Conservation (phyloP, 2,113 vertebrate species). For the Trachemys scripta region DNA sequence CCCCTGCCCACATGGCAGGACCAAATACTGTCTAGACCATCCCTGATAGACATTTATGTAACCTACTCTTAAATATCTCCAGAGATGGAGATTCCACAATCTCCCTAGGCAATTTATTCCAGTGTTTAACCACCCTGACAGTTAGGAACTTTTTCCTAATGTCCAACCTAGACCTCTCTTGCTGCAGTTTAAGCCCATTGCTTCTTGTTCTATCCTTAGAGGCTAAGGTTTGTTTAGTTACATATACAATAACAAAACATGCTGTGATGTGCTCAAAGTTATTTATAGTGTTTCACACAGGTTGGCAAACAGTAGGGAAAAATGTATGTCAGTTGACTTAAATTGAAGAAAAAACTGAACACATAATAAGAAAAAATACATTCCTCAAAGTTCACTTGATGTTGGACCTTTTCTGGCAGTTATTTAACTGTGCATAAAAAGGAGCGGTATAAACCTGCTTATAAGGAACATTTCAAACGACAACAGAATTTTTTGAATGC, state of each 20-base stretch:
- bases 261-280: neutral
- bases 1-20: too few species aligned
- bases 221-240: neutral
- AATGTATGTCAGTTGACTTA: slow-evolving; percentile 18
- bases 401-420: neutral
- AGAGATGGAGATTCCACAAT: too few species aligned
- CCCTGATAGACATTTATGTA: too few species aligned
- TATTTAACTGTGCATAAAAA: neutral
- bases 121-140: too few species aligned
- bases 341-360: neutral
- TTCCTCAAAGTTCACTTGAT: neutral
- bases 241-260: slow-evolving; percentile 13
- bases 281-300: slow-evolving; percentile 14
- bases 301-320: slow-evolving; percentile 33
- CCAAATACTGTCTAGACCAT: too few species aligned
- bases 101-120: too few species aligned
- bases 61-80: too few species aligned
- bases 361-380: neutral
- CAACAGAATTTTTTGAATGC: neutral
- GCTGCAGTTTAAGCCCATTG: too few species aligned
- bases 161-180: too few species aligned
- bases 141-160: too few species aligned
- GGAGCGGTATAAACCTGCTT: neutral
- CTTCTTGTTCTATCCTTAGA: too few species aligned
- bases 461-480: neutral